Evolutionary conservation across 2,888 invertebrate genomes (phyloP).

Genomic region (Andrena trimmerana): DNA sequence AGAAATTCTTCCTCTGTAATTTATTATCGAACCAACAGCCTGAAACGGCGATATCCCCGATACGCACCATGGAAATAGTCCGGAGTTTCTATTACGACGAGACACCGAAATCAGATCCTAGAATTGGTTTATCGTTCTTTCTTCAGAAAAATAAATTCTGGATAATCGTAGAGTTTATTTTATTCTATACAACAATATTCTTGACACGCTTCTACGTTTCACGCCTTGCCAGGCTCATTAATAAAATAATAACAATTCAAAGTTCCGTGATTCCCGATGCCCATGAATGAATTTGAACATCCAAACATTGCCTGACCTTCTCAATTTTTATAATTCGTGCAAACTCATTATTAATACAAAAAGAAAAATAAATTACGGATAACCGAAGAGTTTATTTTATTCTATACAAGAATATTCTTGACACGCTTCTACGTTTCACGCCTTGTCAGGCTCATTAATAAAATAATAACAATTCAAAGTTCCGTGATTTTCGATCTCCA

Average conservation of each 20-base stretch:
- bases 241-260: background rate
- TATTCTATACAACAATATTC: background rate
- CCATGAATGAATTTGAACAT: too few species aligned
- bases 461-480: background rate
- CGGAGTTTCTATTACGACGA: background rate
- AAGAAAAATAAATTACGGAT: too few species aligned
- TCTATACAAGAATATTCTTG: background rate
- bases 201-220: background rate
- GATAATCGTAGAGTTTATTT: too few species aligned
- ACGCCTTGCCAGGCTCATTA: background rate
- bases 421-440: background rate
- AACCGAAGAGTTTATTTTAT: background rate
- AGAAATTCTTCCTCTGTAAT: slow-evolving; percentile 45
- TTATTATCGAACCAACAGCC: slow-evolving; percentile 56
- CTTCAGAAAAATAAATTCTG: background rate
- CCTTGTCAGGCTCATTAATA: background rate
- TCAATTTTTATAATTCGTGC: too few species aligned
- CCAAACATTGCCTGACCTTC: too few species aligned
- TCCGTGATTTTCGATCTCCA: background rate
- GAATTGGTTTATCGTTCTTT: background rate
- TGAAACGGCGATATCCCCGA: slow-evolving; percentile 47
- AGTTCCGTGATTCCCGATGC: background rate
- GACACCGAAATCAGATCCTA: background rate
- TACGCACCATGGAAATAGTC: slow-evolving; percentile 3
- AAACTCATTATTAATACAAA: too few species aligned